Percentiles rank a stretch among this genome's conserved stretches.
Evolutionary conservation across 2,888 invertebrate genomes (phyloP).

Genomic region (Pseudococcus viburni): DNA sequence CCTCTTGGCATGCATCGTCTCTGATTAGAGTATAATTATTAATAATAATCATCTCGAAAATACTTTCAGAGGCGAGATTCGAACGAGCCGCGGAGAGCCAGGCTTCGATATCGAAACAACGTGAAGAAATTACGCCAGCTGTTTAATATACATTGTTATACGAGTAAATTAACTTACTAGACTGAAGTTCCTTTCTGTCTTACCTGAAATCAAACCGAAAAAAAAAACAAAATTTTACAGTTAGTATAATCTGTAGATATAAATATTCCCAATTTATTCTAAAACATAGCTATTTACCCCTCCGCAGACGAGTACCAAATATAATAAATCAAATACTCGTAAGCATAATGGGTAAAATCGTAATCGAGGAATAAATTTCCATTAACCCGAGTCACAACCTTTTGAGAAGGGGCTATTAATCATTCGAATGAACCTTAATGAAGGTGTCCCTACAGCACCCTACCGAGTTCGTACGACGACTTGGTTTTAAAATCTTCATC

Average conservation of each 20-base stretch:
- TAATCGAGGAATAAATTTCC: neutral
- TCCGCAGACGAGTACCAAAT: neutral
- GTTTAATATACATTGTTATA: conserved; percentile 13
- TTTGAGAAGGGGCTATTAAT: neutral
- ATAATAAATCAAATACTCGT: neutral
- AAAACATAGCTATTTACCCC: neutral
- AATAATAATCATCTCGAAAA: conserved; percentile 10
- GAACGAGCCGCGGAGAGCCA: neutral
- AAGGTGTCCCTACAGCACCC: conserved; percentile 21
- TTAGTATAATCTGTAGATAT: neutral
- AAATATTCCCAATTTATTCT: neutral
- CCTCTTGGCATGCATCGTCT: neutral
- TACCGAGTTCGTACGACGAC: neutral
- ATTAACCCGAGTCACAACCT: conserved; percentile 31
- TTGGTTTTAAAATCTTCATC: conserved; percentile 11
- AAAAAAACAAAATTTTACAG: neutral
- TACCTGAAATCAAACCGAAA: conserved; percentile 43
- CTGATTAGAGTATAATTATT: neutral
- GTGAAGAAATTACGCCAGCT: neutral
- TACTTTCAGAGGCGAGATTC: neutral
- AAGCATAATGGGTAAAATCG: neutral
- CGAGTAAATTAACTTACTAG: conserved; percentile 23
- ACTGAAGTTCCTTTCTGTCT: conserved; percentile 25
- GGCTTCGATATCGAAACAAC: conserved; percentile 20
- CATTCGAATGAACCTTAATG: conserved; percentile 32